A percentile compares a stretch with the other conserved stretches of the same genome.
Evolutionary conservation across 2,888 invertebrate genomes (phyloP).

Genomic region (Ametastegia equiseti): DNA sequence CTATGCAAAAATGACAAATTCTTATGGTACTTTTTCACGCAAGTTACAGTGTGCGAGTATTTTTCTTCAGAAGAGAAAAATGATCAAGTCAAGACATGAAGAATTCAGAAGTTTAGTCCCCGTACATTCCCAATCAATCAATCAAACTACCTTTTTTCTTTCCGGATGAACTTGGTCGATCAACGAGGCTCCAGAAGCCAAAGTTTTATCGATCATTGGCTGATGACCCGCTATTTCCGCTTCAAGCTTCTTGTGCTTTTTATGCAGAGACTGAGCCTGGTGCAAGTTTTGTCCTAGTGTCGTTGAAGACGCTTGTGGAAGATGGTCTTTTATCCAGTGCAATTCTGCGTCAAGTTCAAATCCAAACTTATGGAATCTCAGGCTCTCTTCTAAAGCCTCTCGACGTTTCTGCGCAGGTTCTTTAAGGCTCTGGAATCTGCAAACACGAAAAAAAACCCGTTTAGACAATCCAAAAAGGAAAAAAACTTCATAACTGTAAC

Average conservation of each 20-base stretch:
- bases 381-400: slow-evolving; percentile 89
- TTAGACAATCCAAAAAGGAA: slow-evolving; percentile 66
- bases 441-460: neutral
- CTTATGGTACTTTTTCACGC: slow-evolving; percentile 46
- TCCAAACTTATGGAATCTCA: slow-evolving; percentile 93
- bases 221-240: slow-evolving; percentile 93
- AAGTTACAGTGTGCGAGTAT: too few species aligned
- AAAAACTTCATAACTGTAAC: neutral
- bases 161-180: slow-evolving; percentile 89
- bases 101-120: slow-evolving; percentile 33
- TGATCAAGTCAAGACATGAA: slow-evolving; percentile 34
- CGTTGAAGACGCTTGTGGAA: slow-evolving; percentile 87
- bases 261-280: slow-evolving; percentile 93
- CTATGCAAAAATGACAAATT: slow-evolving; percentile 68
- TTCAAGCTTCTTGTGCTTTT: slow-evolving; percentile 96
- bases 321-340: slow-evolving; percentile 96
- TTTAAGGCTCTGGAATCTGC: slow-evolving; percentile 83
- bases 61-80: slow-evolving; percentile 13
- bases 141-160: slow-evolving; percentile 81
- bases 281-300: slow-evolving; percentile 90
- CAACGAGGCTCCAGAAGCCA: slow-evolving; percentile 87
- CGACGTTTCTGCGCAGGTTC: slow-evolving; percentile 85
- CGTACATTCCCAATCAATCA: neutral
- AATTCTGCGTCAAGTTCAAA: slow-evolving; percentile 95
- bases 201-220: slow-evolving; percentile 89